Evolutionary conservation across 92 coral and sea anemone genomes (phyloP).

Genomic region (Actinernus sp.): DNA sequence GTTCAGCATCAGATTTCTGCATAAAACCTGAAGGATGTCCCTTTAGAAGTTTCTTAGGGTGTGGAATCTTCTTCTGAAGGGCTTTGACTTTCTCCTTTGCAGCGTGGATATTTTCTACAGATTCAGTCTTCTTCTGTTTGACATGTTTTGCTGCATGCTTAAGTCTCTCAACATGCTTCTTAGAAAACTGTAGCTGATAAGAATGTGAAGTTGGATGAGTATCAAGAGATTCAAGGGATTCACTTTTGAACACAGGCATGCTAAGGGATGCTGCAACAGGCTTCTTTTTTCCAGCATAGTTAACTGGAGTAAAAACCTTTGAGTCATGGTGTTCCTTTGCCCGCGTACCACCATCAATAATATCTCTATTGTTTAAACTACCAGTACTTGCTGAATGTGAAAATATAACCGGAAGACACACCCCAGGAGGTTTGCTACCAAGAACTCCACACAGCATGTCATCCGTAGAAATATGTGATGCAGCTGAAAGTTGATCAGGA

Average conservation of each 20-base stretch:
- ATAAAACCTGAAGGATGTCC: conserved; percentile 1
- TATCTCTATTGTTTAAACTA: conserved; percentile 4
- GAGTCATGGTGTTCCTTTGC: too few species aligned
- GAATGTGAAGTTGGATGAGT: neutral
- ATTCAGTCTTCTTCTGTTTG: conserved; percentile 14
- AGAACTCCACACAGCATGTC: conserved; percentile 23
- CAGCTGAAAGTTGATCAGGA: conserved; percentile 34
- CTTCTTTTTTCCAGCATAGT: too few species aligned
- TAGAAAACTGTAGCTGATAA: conserved; percentile 27
- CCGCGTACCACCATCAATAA: conserved; percentile 2
- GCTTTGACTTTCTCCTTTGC: conserved; percentile 30
- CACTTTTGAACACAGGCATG: conserved; percentile 2
- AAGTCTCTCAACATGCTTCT: conserved; percentile 15
- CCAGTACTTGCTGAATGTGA: conserved; percentile 22
- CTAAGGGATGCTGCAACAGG: conserved; percentile 4
- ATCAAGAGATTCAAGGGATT: conserved; percentile 32
- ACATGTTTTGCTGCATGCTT: conserved; percentile 22
- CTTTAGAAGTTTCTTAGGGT: conserved; percentile 11
- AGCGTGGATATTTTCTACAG: conserved; percentile 10
- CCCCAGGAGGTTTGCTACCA: conserved; percentile 28
- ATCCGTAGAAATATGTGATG: conserved; percentile 23
- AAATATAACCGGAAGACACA: neutral
- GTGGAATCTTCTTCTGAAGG: conserved; percentile 13
- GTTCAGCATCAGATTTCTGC: too few species aligned
- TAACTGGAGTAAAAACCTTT: too few species aligned